Base-by-base conservation (phyloP, 2,797 vertebrate species). In the Fundulus diaphanus region DNA sequence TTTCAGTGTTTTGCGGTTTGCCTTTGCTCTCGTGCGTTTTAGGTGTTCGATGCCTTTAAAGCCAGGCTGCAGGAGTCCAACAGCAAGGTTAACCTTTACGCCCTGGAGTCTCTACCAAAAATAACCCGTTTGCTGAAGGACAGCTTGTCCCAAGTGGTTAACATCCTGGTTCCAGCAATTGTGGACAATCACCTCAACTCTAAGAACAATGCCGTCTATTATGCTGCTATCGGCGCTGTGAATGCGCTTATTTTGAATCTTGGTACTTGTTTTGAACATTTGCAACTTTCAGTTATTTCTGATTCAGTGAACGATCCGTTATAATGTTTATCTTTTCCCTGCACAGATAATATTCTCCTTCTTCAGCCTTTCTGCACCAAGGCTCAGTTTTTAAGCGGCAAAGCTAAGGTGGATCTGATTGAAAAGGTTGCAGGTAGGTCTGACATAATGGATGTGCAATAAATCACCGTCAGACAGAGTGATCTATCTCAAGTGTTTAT, bases 111-210 rank as follows among this genome's bases (percentile, higher is more conserved):
- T 5, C 94, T 99, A 77, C 95, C 95, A 85, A 96, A 94, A 90
- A 96, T 99, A 87, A 92, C 96, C 79, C 90, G 89, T 0, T 78
- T 95, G 88, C 90, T 99, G 82, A 95, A 95, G 73, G 96, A 98
- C 89, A 93, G 94, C 61, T 83, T 98, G 11, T 94, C 96, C 27
- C 97, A 96, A 48, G 94, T 98, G 79, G 94, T 99, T 90, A 96
- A 97, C 90, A 94, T 98, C 91, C 86, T 99, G 2, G 93, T 99
- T 82, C 98, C 98, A 35, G 97, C 96, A 68, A 92, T 98, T 2
- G 97, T 99, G 61, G 98, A 99, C 94, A 99, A 97, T 94, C 98
- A 99, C 92, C 96, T 99, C 65, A 99, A 99, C 94, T 99, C 98
- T 42, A 99, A 97, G 93, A 99, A 97, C 82, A 96, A 93, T 63